A percentile compares a stretch with the other conserved stretches of the same genome.
Conservation (phyloP, 2,113 vertebrate species). For the Eurypyga helias region DNA sequence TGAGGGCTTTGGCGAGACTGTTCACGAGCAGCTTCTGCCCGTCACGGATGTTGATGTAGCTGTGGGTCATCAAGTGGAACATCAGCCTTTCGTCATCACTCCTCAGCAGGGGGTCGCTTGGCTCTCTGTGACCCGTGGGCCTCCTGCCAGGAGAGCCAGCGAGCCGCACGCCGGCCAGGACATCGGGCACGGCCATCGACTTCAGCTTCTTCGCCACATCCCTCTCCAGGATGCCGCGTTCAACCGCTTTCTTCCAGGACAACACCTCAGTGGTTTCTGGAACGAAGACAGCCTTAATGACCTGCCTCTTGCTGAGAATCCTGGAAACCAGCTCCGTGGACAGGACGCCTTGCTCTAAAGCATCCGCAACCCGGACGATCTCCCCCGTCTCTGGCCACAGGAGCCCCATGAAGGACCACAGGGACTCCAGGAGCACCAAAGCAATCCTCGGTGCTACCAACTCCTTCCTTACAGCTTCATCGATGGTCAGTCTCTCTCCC, state of each 20-base stretch:
- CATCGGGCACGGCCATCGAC: slow-evolving; percentile 81
- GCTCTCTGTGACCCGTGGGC: background rate
- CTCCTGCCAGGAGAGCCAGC: slow-evolving; percentile 36
- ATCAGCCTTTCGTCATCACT: slow-evolving; percentile 69
- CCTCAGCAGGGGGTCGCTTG: slow-evolving; percentile 1
- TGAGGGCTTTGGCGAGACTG: slow-evolving; percentile 20
- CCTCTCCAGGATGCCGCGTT: slow-evolving; percentile 74
- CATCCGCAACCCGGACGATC: slow-evolving; percentile 80
- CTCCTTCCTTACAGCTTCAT: slow-evolving; percentile 82
- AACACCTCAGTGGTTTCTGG: slow-evolving; percentile 82
- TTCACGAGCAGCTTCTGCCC: slow-evolving; percentile 86
- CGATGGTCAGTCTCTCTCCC: slow-evolving; percentile 81
- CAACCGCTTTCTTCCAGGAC: slow-evolving; percentile 78
- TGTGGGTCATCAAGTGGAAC: slow-evolving; percentile 87
- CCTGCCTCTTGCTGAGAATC: slow-evolving; percentile 81
- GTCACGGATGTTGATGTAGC: slow-evolving; percentile 85
- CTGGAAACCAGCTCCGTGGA: slow-evolving; percentile 80
- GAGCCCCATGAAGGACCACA: slow-evolving; percentile 84
- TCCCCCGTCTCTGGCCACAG: slow-evolving; percentile 92
- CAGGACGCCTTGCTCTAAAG: slow-evolving; percentile 86
- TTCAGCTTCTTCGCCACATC: slow-evolving; percentile 73
- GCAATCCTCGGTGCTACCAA: slow-evolving; percentile 83
- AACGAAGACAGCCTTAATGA: slow-evolving; percentile 82
- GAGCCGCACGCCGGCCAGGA: slow-evolving; percentile 75
- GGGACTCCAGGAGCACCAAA: slow-evolving; percentile 86